A percentile compares a stretch with the other conserved stretches of the same genome.
phyloP scores from a whole-genome alignment of 2,113 vertebrate species.

The Trematomus loennbergii region DNA sequence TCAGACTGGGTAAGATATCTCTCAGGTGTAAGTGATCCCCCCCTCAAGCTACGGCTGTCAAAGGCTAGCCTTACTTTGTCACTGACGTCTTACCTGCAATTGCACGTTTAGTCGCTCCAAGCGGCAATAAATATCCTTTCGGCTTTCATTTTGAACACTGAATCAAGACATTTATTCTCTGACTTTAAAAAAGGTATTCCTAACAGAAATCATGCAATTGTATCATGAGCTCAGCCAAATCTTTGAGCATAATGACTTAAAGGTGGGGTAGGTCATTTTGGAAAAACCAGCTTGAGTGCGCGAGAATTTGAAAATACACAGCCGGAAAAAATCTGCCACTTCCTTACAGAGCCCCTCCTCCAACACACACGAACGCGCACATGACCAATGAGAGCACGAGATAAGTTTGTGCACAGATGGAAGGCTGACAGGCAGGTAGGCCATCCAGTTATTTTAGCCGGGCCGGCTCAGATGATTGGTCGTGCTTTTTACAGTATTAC shows the following conservation, averaged over 20 bases:
- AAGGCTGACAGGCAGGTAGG: too few species aligned
- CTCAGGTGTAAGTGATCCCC: conserved; percentile 58
- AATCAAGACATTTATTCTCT: conserved; percentile 29
- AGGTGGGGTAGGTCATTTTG: too few species aligned
- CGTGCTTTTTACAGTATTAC: too few species aligned
- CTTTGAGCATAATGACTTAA: conserved; percentile 7
- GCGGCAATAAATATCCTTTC: conserved; percentile 29
- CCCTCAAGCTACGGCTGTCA: conserved; percentile 51
- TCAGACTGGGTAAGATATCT: conserved; percentile 45
- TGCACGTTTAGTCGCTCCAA: conserved; percentile 45
- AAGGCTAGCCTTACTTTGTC: conserved; percentile 53
- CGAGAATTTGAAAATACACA: too few species aligned
- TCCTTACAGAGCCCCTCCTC: too few species aligned
- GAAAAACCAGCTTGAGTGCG: too few species aligned
- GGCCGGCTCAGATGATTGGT: too few species aligned
- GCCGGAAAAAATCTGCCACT: too few species aligned
- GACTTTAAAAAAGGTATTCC: conserved; percentile 8
- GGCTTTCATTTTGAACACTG: conserved; percentile 36
- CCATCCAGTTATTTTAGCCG: too few species aligned
- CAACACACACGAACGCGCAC: too few species aligned
- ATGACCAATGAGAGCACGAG: too few species aligned
- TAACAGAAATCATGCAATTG: conserved; percentile 31
- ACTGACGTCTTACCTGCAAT: conserved; percentile 52
- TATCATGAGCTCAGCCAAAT: conserved; percentile 12
- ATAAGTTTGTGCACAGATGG: too few species aligned